Evolutionary conservation across 2,888 invertebrate species (phyloP).

Genomic region (Odontocerum albicorne): DNA sequence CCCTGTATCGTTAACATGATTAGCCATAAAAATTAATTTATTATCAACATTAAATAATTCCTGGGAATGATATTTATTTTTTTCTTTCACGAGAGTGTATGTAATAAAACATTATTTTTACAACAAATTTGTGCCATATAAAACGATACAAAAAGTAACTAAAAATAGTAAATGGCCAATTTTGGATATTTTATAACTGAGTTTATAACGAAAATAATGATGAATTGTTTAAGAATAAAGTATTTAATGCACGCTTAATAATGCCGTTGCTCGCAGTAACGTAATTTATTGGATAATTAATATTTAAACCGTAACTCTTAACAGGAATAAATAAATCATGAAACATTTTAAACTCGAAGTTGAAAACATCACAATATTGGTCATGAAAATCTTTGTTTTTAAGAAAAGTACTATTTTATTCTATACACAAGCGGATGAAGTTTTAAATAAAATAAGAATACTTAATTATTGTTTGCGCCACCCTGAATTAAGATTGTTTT

Average conservation of each 20-base stretch:
- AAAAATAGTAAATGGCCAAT: neutral
- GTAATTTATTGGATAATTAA: conserved; percentile 1
- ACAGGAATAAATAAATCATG: no score
- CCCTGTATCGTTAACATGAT: conserved; percentile 13
- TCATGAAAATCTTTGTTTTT: no score
- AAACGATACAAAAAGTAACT: neutral
- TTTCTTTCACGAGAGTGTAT: conserved; percentile 5
- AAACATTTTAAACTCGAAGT: no score
- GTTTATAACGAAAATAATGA: conserved; percentile 20
- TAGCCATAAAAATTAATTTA: conserved; percentile 20
- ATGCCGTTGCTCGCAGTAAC: conserved; percentile 10
- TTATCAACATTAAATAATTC: conserved; percentile 17
- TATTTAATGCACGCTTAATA: conserved; percentile 20
- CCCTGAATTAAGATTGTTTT: no score
- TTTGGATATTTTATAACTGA: neutral
- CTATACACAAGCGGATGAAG: no score
- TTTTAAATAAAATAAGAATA: no score
- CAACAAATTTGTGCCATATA: conserved; percentile 19
- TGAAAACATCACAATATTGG: no score
- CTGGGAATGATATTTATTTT: conserved; percentile 11
- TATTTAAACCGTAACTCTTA: neutral
- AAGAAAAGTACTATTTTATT: no score
- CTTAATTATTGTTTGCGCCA: no score
- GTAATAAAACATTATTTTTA: conserved; percentile 14
- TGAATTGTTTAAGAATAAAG: conserved; percentile 14